Base-by-base conservation (phyloP, 1,140 invertebrate species). In the Monochamus saltuarius region DNA sequence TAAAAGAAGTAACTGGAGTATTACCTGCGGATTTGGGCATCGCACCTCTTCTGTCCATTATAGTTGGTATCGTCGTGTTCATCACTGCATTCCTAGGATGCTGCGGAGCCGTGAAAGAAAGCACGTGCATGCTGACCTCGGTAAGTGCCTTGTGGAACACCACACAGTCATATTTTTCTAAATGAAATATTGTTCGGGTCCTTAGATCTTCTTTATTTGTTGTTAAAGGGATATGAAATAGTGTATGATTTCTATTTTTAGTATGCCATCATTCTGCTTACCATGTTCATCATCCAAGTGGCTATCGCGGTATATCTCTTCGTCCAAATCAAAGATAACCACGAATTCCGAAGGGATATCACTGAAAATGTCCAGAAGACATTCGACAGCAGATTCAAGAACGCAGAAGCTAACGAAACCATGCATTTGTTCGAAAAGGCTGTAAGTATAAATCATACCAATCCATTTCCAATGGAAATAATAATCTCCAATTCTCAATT, bases 81-180 rank as follows among this genome's bases (percentile, higher is more conserved):
- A 73, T 93, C 50, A 88, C 93, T 37, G 84, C 91, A 0, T 92
- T 92, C 77, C 88, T 92, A 62, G 92, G 92, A 65, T 95, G 92
- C 77, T 94, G 90, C 76, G 92, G 92, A 29, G 91, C 91, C 0
- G 80, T 88, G 35, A 87, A 84, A 71, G 90, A 94, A 74, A 92
- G 86, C 73, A 86, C 90, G 66, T 90, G 89, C 72, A 87, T 94
- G 84, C 84, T 90, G 29, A 79, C 91, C 38, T 88, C 86, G 69
- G 89, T 90, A 81, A 81, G 74, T 56, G 11, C 22, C 22, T 6
- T 29, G 22, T 29, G 22, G 22, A 29, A 29, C 22, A 2, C 22
- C 22, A 29, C 22, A 29, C n/a, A n/a, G n/a, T n/a, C n/a, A n/a
- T n/a, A n/a, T n/a, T n/a, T n/a, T n/a, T n/a, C n/a, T n/a, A n/a